These are phyloP conservation scores for Marmota monax DNA, from an alignment of 2,113 vertebrate species.

Conservation along the genomic window DNA sequence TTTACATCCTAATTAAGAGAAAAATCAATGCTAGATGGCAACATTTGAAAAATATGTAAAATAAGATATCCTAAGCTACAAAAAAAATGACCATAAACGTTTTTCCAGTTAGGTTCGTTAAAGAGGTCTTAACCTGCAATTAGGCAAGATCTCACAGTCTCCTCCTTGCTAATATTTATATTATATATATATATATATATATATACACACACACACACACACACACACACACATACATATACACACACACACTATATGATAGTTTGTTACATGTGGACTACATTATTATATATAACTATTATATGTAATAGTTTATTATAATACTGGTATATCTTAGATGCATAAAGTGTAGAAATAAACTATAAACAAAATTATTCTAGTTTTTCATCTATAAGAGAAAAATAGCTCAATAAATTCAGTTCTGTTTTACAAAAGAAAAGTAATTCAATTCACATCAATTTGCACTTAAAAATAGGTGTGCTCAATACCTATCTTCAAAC, in stretches of 20 bases:
- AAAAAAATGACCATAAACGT: neutral
- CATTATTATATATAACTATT: too few relatives aligned
- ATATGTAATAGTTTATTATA: too few relatives aligned
- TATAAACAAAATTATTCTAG: neutral
- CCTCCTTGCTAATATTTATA: neutral
- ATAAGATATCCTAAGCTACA: neutral
- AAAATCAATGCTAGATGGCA: neutral
- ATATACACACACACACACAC: too few relatives aligned
- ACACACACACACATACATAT: too few relatives aligned
- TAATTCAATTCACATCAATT: neutral
- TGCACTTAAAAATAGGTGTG: neutral
- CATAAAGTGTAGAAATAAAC: neutral
- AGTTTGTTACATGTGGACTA: too few relatives aligned
- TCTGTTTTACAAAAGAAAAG: neutral
- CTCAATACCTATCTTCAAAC: neutral
- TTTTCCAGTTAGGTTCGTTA: neutral
- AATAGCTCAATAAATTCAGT: neutral
- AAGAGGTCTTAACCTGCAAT: neutral
- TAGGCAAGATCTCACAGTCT: neutral
- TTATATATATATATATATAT: neutral
- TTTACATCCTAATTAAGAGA: neutral
- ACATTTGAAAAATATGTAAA: conserved; percentile 8
- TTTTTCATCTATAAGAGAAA: neutral
- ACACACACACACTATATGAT: too few relatives aligned
- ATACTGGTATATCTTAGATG: neutral